These are phyloP conservation scores for Tiaroga cobitis DNA, from an alignment of 2,797 vertebrate genomes.

Conservation along the genomic window DNA sequence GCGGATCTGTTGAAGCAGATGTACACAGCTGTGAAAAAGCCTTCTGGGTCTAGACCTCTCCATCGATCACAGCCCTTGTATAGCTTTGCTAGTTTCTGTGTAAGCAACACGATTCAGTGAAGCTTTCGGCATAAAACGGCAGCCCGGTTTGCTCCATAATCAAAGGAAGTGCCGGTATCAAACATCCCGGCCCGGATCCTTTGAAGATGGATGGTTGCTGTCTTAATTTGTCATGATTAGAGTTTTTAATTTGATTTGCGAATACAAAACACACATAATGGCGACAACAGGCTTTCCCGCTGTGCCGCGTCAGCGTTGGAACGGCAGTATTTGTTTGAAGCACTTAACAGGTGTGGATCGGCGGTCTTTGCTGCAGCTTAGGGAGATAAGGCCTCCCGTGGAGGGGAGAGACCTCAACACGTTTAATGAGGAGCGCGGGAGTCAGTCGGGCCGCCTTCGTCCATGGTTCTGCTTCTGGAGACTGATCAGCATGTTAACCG, in stretches of 20 bases:
- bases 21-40: conserved; percentile 73
- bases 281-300: conserved; percentile 43
- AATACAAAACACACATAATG: conserved; percentile 43
- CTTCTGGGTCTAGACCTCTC: conserved; percentile 69
- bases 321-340: conserved; percentile 53
- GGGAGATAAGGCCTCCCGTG: conserved; percentile 73
- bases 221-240: conserved; percentile 52
- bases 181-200: background rate
- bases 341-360: conserved; percentile 70
- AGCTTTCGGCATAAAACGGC: conserved; percentile 72
- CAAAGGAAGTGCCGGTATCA: conserved; percentile 19
- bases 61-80: conserved; percentile 75
- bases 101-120: conserved; percentile 66
- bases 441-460: conserved; percentile 78
- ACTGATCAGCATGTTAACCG: conserved; percentile 85
- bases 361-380: conserved; percentile 67
- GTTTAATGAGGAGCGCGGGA: conserved; percentile 88
- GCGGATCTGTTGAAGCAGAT: conserved; percentile 58
- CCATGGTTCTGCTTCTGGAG: conserved; percentile 80
- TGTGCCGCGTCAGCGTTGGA: conserved; percentile 49
- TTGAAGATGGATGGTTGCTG: conserved; percentile 12
- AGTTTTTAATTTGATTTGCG: conserved; percentile 52
- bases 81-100: conserved; percentile 72
- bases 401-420: conserved; percentile 78
- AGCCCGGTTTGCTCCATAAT: conserved; percentile 27